Evolutionary conservation across 2,113 vertebrate genomes (phyloP), one percentile per base, ranked within the genome.

Genomic region (Pedionomus torquatus): DNA sequence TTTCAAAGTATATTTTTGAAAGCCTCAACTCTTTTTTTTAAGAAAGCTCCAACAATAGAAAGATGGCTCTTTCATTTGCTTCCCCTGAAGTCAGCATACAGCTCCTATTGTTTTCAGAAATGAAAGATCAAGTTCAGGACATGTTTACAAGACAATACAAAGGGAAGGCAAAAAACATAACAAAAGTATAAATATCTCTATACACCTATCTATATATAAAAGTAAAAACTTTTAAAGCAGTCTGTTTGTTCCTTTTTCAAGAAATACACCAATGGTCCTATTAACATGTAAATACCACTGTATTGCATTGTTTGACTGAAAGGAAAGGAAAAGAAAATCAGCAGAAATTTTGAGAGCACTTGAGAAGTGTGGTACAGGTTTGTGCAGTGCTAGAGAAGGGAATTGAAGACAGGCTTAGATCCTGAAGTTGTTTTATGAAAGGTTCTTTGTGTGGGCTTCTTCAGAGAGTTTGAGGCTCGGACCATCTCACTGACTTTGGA

Each of bases 131-230:
- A 71, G 43, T 88, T 83, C 76, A 64, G 86, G 55, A 90, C 26
- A 33, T 78, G 92, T 95, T 96, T 96, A 93, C 79, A 93, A 78
- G 68, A 93, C 43, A 93, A 48, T 51, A 93, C 54, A 96, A 94
- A 93, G 25, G 72, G n/a, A 95, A 91, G 90, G 35, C 18, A 77
- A 79, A 94, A 96, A 96, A 78, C 35, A 92, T 80, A 90, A 93
- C 84, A 87, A 58, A 94, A 76, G 28, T 83, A 96, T 92, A 93
- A 94, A 94, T 92, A 95, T 86, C 55, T 91, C 48, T 64, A 78
- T 64, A 52, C 30, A 70, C 26, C 11, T 87, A 63, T 80, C 55
- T 87, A 86, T 77, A 79, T 87, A 93, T 68, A 92, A 94, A 92
- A 91, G 48, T 84, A 71, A 91, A 80, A 94, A 49, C 25, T 65